Evolutionary conservation across 2,888 invertebrate species (phyloP), one percentile per base, ranked within the genome.

Genomic region (Pseudococcus jackbeardsleyi): DNA sequence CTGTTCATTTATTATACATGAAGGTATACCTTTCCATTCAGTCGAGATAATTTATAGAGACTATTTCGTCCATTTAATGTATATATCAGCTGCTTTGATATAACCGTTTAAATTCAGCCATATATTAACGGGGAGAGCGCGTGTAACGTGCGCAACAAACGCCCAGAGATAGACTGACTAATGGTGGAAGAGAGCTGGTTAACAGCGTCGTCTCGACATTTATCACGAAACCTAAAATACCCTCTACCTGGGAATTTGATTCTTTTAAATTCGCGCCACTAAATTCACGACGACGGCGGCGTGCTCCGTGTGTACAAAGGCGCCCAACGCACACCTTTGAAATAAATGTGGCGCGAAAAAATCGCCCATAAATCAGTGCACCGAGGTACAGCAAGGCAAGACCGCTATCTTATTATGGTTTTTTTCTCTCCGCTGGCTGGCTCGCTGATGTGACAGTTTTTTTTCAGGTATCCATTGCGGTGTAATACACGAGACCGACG

Each of bases 21-120:
- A 82, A 82, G 79, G 79, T 82, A 82, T 82, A 82, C 46, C 79
- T 82, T 82, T 46, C 79, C 79, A 82, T 82, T 82, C 79, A 82
- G 79, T 82, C 79, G 79, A 82, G 79, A 82, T 82, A 82, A 82
- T 82, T 82, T 82, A 82, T 82, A 82, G 79, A 82, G 79, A 82
- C 79, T 82, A 82, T 82, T 82, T 82, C 79, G 79, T 82, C 79
- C 79, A 82, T 82, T 82, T 82, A 82, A 82, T 82, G 79, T 82
- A 82, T 82, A 82, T 82, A 82, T 82, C 79, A 82, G 79, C 79
- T 82, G 46, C 79, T 82, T 82, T 82, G 79, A 82, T 82, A 82
- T 82, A 82, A 82, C 79, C 79, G 79, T 82, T 82, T 82, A 82
- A 82, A 82, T 82, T 82, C 79, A 82, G 79, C 79, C 46, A 82